phyloP scores from a whole-genome alignment of 2,797 vertebrate genomes.

The Okamejei kenojei region DNA sequence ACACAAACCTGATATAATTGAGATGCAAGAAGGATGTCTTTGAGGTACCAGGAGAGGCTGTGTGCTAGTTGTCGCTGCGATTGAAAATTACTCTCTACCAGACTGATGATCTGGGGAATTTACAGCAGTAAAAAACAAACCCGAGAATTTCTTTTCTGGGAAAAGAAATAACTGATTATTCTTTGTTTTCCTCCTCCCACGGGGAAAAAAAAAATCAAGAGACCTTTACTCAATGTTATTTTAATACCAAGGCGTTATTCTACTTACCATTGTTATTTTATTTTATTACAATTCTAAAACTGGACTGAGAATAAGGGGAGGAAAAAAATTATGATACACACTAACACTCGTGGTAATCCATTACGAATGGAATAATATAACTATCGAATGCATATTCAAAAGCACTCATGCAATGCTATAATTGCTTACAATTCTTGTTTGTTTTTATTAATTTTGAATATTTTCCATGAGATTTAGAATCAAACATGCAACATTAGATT shows the following conservation, averaged over 20 bases:
- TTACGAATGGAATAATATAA: neutral
- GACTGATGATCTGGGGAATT: neutral
- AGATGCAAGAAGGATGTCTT: slow-evolving; percentile 4
- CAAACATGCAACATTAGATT: neutral
- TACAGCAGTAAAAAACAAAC: neutral
- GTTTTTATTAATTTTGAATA: neutral
- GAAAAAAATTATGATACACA: slow-evolving; percentile 41
- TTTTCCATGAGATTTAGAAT: neutral
- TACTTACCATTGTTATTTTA: slow-evolving; percentile 44
- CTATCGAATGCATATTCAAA: neutral
- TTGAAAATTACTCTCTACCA: slow-evolving; percentile 32
- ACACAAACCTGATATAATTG: neutral
- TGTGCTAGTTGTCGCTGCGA: slow-evolving; percentile 19
- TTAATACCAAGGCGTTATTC: slow-evolving; percentile 53
- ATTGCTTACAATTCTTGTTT: neutral
- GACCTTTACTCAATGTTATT: slow-evolving; percentile 55
- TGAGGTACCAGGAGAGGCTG: slow-evolving; percentile 1
- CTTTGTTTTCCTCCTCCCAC: neutral
- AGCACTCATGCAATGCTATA: neutral
- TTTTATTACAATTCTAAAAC: slow-evolving; percentile 57
- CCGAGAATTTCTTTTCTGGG: slow-evolving; percentile 14
- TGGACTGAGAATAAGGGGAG: slow-evolving; percentile 48
- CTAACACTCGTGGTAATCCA: slow-evolving; percentile 49
- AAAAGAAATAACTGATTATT: neutral
- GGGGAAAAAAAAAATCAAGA: neutral